Percentiles rank a stretch among this genome's conserved stretches.
phyloP scores from a whole-genome alignment of 2,113 vertebrate genomes.

The Platysternon megacephalum region DNA sequence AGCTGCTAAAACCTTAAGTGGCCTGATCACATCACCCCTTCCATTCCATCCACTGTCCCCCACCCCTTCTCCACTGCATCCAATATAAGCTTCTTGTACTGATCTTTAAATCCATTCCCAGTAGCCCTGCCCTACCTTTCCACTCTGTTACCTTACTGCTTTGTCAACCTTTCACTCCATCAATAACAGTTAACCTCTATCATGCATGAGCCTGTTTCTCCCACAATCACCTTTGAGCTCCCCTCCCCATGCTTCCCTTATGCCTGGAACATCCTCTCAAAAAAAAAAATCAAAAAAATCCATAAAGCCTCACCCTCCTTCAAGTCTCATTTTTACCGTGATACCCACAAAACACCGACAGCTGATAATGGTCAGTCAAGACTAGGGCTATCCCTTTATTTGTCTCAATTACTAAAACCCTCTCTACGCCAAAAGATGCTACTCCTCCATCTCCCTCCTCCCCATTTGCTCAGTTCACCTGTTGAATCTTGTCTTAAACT shows the following conservation, averaged over 20 bases:
- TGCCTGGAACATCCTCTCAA: not conserved
- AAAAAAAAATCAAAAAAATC: not conserved
- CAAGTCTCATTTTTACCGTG: not conserved
- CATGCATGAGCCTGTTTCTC: not conserved
- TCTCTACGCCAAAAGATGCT: not conserved
- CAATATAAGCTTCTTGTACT: not conserved
- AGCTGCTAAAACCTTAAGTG: not conserved
- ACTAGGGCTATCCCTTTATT: not conserved
- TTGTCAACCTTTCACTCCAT: not conserved
- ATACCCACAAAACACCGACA: not conserved
- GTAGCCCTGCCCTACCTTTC: not conserved
- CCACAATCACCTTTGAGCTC: not conserved
- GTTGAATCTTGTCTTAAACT: not conserved
- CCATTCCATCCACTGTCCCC: not conserved
- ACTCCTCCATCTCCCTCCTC: not conserved
- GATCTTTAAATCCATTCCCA: not conserved
- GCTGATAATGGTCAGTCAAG: not conserved
- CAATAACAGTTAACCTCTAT: not conserved
- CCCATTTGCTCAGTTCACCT: rapidly evolving
- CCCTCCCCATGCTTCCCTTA: not conserved
- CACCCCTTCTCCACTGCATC: not conserved
- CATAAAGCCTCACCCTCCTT: not conserved
- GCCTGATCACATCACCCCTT: not conserved
- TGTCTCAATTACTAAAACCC: not conserved
- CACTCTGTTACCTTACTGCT: not conserved